Percentiles rank a stretch among this genome's conserved stretches.
Evolutionary conservation across 2,888 invertebrate species (phyloP).

Genomic region (Cheilosia pagana): DNA sequence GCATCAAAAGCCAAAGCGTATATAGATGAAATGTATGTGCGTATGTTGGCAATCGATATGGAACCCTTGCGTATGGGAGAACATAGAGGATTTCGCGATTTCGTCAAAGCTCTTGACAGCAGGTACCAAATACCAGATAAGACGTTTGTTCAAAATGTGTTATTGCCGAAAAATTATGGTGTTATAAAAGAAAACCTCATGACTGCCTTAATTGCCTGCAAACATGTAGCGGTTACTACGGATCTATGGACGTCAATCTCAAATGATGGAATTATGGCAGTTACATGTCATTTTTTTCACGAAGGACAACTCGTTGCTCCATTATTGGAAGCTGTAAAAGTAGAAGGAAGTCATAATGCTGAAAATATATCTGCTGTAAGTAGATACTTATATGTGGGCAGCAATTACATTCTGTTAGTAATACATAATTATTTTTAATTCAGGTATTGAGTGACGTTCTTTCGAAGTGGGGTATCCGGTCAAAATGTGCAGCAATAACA

Average conservation of each 20-base stretch:
- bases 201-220: constrained; percentile 4
- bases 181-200: constrained; percentile 15
- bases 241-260: constrained; percentile 1
- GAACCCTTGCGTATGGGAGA: constrained; percentile 9
- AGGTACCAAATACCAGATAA: constrained; percentile 17
- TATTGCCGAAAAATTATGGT: constrained; percentile 2
- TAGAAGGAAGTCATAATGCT: no score
- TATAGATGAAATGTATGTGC: constrained; percentile 10
- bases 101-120: constrained; percentile 5
- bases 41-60: constrained; percentile 13
- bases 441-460: constrained; percentile 9
- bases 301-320: constrained; percentile 5
- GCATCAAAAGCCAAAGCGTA: neutral
- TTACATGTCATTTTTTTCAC: constrained; percentile 17
- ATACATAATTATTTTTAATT: no score
- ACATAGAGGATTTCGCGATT: constrained; percentile 16
- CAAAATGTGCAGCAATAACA: constrained; percentile 25
- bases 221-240: constrained; percentile 9
- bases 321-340: no score
- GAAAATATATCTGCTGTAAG: no score
- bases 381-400: no score
- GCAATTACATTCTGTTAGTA: no score
- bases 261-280: constrained; percentile 20
- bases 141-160: constrained; percentile 14
- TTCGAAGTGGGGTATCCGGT: constrained; percentile 12